Conservation (phyloP, 1,140 invertebrate species). For the Chrysomallon squamiferum region DNA sequence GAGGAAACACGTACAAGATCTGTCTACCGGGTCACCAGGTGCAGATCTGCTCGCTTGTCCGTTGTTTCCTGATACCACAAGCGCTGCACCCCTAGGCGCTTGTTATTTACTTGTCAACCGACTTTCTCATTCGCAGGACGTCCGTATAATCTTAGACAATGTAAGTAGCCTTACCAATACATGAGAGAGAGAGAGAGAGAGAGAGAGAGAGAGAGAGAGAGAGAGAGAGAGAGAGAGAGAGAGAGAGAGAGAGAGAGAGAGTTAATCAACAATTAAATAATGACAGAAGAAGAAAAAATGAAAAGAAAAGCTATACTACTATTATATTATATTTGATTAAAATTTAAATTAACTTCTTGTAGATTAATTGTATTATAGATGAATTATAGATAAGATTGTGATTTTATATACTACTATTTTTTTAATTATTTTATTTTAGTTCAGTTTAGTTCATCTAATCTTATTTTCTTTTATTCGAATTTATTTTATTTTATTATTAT, state of each 20-base stretch:
- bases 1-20: not conserved
- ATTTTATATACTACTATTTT: not conserved
- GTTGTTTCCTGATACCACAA: not conserved
- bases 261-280: not conserved
- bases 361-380: not conserved
- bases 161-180: not conserved
- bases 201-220: constrained; percentile 1
- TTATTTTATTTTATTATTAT: not conserved
- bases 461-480: not conserved
- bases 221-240: not conserved
- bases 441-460: not conserved
- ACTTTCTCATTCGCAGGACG: not conserved
- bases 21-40: not conserved
- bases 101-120: not conserved
- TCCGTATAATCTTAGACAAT: not conserved
- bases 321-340: not conserved
- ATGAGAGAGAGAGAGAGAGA: constrained; percentile 7
- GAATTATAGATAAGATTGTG: not conserved
- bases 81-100: not conserved
- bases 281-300: not conserved
- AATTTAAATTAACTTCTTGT: not conserved
- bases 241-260: not conserved
- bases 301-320: not conserved
- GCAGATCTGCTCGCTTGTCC: not conserved
- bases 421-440: not conserved